Base-by-base conservation (phyloP, 1,140 invertebrate genomes). In the Camponotus pennsylvanicus region DNA sequence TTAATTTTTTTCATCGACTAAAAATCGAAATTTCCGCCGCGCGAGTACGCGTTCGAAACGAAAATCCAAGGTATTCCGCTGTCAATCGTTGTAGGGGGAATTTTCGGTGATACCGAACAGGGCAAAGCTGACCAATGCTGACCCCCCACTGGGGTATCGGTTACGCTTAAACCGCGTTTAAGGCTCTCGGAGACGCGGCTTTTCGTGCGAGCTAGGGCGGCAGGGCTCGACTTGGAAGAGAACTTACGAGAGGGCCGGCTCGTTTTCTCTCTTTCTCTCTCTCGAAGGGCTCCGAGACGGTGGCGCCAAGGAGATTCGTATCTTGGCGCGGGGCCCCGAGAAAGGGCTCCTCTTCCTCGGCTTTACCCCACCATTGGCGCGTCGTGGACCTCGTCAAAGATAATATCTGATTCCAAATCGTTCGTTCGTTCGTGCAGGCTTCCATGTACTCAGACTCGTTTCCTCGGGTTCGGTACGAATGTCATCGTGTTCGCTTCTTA, bases 401-500 rank as follows among this genome's bases (percentile, higher is more conserved):
- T 94, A 94, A 93, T 93, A 94, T 94, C 94, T 94, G 94, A 94
- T 94, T 94, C 92, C 91, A 92, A 94, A 93, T 92, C 92, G 92
- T 89, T 89, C 92, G 87, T 89, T 64, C 69, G 49, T 77, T 69
- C 89, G 89, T 91, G 88, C 91, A 92, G 85, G 89, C 91, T 92
- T 92, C 90, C 88, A 92, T 92, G 90, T 92, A 92, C 77, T 82
- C 87, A 78, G 84, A 88, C 88, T 91, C 87, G 91, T 89, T 91
- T 89, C 80, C 87, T 91, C 88, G 89, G 73, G 87, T 89, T 88
- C 70, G 34, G 88, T 90, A 90, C 86, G 89, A 90, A 91, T 91
- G 89, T 91, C 89, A 91, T 91, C 89, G 89, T 91, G 83, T 90
- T 88, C 83, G 64, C 80, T 88, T 91, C 90, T 91, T 88, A 87